A percentile compares a stretch with the other conserved stretches of the same genome.
Evolutionary conservation across 2,113 vertebrate genomes (phyloP).

Genomic region (Petrocephalus microphthalmus): DNA sequence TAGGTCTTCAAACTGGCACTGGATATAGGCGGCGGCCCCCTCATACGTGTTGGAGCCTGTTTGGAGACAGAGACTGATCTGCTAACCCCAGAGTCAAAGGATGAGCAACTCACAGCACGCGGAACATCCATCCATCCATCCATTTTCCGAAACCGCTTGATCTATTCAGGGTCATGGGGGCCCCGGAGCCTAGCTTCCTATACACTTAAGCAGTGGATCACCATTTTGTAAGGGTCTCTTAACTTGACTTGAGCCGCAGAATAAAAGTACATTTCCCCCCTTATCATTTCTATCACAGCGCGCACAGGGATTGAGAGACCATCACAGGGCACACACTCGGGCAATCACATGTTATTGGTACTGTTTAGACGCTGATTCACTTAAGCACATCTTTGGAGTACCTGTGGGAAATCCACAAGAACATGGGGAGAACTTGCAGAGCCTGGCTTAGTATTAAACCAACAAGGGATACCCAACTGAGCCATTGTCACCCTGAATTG

Average conservation of each 20-base stretch:
- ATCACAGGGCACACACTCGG: neutral
- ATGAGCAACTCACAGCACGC: neutral
- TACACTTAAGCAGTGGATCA: neutral
- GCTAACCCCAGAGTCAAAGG: neutral
- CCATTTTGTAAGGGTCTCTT: neutral
- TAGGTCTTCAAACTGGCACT: conserved; percentile 93
- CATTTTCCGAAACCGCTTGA: no score
- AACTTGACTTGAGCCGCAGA: neutral
- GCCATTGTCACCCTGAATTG: neutral
- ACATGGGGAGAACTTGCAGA: neutral
- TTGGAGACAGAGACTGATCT: neutral
- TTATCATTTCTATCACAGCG: neutral
- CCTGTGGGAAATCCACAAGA: neutral
- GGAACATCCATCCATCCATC: neutral
- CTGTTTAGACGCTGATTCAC: neutral
- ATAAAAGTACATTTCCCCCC: neutral
- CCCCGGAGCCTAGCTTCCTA: neutral
- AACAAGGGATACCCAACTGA: neutral
- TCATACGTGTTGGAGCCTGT: conserved; percentile 89
- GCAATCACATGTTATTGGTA: neutral
- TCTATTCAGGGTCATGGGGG: no score
- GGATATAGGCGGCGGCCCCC: conserved; percentile 89
- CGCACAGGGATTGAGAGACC: neutral
- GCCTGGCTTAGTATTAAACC: neutral
- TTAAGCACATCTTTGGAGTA: neutral